Base-by-base conservation (phyloP, 2,888 invertebrate genomes). In the Phortica okadai region DNA sequence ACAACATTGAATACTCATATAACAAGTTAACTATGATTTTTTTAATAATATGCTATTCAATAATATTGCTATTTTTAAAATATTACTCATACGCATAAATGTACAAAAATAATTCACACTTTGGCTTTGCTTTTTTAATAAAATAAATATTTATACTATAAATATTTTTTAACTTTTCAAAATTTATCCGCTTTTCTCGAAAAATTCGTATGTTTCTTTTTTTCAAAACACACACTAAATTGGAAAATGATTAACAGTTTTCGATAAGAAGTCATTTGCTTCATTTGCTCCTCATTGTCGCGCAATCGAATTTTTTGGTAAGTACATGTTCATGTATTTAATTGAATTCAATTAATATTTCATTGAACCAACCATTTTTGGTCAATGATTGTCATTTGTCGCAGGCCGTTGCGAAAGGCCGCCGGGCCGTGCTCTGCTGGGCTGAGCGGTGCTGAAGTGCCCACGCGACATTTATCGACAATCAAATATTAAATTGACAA, bases 311-410 rank as follows among this genome's bases (percentile, higher is more conserved):
- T 11, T 64, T 64, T 64, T 33, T 7, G 64, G 64, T 64, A 64
- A 64, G 59, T 59, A 59, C 59, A n/a, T n/a, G 59, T 59, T 6
- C 59, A n/a, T n/a, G 54, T n/a, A 54, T 54, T 11, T 42, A 66
- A 66, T 66, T 66, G 42, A 66, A 42, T 66, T 66, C 42, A 66
- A 66, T 66, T 66, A 66, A 66, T 66, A 21, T 62, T 62, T 14
- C 66, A 66, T 66, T 41, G 66, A 66, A 42, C 8, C 66, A 42
- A 66, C 42, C 62, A 62, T 62, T 62, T 62, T 62, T 62, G 62
- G 62, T 25, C 25, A 25, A 62, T 62, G 16, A 62, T 21, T 21
- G 25, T 4, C 1, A 54, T 54, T 10, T 54, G 54, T 54, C 54
- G 33, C 33, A 33, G 54, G 3, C 54, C 54, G 54, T n/a, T 54